A percentile compares a stretch with the other conserved stretches of the same genome.
Conservation (phyloP, 1,140 invertebrate genomes). For the Yoshiicerus persimilis region DNA sequence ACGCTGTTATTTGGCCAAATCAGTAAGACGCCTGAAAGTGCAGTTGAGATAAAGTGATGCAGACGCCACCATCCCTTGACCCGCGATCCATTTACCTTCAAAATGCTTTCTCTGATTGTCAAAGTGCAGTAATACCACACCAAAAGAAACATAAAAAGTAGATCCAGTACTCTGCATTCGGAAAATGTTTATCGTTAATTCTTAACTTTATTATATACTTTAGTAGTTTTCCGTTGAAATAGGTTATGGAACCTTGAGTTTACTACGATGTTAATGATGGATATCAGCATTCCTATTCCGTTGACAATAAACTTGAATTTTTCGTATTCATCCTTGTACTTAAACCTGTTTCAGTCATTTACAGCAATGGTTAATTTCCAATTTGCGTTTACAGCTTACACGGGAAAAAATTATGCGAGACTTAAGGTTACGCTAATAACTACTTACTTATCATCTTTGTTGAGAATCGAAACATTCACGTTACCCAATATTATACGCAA, state of each 20-base stretch:
- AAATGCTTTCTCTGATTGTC: slow-evolving; percentile 97
- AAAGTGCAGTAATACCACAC: slow-evolving; percentile 99
- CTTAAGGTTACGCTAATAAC: background rate
- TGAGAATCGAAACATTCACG: slow-evolving; percentile 95
- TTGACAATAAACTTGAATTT: slow-evolving; percentile 95
- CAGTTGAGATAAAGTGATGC: slow-evolving; percentile 98
- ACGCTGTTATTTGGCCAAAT: slow-evolving; percentile 95
- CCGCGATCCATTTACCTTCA: slow-evolving; percentile 86
- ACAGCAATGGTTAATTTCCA: background rate
- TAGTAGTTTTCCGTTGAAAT: background rate
- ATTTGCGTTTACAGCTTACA: background rate
- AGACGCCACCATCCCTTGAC: slow-evolving; percentile 97
- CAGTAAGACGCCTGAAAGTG: slow-evolving; percentile 86
- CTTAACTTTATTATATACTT: background rate
- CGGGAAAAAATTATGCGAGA: background rate
- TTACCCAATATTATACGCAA: slow-evolving; percentile 91
- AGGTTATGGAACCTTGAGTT: slow-evolving; percentile 58
- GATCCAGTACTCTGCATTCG: slow-evolving; percentile 75
- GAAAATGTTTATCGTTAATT: background rate
- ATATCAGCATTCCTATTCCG: slow-evolving; percentile 84
- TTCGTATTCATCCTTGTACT: slow-evolving; percentile 98
- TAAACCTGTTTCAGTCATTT: slow-evolving; percentile 62
- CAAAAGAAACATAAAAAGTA: slow-evolving; percentile 91
- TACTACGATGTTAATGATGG: slow-evolving; percentile 77
- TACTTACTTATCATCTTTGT: slow-evolving; percentile 90